Evolutionary conservation across 2,797 vertebrate genomes (phyloP).

Genomic region (Otus scops): DNA sequence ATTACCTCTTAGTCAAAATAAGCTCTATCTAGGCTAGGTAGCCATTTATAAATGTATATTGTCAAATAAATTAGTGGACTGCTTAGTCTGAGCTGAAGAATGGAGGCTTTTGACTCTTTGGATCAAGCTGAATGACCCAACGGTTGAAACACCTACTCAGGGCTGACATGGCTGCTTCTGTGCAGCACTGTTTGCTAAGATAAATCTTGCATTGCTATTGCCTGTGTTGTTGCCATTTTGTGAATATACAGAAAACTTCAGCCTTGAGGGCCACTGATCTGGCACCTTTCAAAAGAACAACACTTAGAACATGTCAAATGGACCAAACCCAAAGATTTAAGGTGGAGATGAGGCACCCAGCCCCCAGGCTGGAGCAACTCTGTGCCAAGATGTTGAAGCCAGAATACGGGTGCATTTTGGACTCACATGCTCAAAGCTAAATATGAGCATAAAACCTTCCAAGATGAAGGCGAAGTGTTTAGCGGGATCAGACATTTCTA

Average conservation of each 20-base stretch:
- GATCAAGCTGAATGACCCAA: not conserved
- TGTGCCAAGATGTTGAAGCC: not conserved
- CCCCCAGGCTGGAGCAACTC: not conserved
- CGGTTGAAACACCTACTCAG: not conserved
- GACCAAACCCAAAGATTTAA: not conserved
- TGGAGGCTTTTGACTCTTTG: not conserved
- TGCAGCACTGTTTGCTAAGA: not conserved
- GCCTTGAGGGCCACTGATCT: not conserved
- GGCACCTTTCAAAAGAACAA: not conserved
- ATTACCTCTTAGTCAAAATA: not conserved
- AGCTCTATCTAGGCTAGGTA: not conserved
- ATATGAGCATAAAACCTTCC: not conserved
- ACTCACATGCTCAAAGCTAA: not conserved
- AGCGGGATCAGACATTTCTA: not conserved
- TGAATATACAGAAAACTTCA: not conserved
- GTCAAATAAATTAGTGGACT: not conserved
- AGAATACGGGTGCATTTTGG: not conserved
- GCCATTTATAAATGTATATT: not conserved
- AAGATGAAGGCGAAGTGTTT: not conserved
- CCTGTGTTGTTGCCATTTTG: not conserved
- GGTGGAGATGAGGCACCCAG: not conserved
- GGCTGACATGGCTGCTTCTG: not conserved
- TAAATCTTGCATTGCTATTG: not conserved
- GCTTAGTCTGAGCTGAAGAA: not conserved
- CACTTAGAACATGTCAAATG: not conserved